A percentile compares a stretch with the other conserved stretches of the same genome.
Evolutionary conservation across 2,888 invertebrate species (phyloP).

Genomic region (Choreutis nemorana): DNA sequence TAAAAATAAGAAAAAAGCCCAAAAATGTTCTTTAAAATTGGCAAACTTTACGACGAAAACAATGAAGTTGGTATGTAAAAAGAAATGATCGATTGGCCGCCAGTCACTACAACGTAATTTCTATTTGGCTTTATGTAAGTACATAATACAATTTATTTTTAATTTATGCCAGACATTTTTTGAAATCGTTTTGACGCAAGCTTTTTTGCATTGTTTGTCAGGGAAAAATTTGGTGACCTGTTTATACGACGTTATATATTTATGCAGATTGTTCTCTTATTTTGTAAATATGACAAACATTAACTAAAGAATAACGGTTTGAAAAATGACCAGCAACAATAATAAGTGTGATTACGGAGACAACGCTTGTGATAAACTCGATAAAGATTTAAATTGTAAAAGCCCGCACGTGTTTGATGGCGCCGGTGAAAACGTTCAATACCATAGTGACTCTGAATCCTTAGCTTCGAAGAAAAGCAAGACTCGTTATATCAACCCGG

Average conservation of each 20-base stretch:
- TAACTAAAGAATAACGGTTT: constrained; percentile 9
- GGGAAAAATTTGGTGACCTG: too few species aligned
- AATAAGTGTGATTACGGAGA: constrained; percentile 45
- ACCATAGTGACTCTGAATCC: constrained; percentile 52
- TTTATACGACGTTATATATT: too few species aligned
- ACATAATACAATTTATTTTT: constrained; percentile 6
- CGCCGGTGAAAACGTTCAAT: constrained; percentile 50
- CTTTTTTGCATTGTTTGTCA: constrained; percentile 11
- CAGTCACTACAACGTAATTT: too few species aligned
- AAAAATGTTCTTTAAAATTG: too few species aligned
- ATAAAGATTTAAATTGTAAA: constrained; percentile 21
- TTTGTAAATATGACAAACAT: constrained; percentile 7
- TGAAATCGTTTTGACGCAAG: constrained; percentile 6
- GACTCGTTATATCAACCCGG: constrained; percentile 67
- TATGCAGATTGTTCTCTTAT: constrained; percentile 1
- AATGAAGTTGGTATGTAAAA: too few species aligned
- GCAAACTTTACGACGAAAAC: too few species aligned
- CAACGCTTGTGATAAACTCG: constrained; percentile 29
- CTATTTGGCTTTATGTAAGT: constrained; percentile 8
- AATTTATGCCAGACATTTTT: constrained; percentile 13
- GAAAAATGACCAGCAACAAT: constrained; percentile 34
- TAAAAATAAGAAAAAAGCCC: too few species aligned
- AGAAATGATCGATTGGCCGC: too few species aligned
- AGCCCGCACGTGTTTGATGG: constrained; percentile 48
- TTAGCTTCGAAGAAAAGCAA: constrained; percentile 40